Conservation (phyloP, 2,888 invertebrate species). For the Xestoiulus laeticollis region DNA sequence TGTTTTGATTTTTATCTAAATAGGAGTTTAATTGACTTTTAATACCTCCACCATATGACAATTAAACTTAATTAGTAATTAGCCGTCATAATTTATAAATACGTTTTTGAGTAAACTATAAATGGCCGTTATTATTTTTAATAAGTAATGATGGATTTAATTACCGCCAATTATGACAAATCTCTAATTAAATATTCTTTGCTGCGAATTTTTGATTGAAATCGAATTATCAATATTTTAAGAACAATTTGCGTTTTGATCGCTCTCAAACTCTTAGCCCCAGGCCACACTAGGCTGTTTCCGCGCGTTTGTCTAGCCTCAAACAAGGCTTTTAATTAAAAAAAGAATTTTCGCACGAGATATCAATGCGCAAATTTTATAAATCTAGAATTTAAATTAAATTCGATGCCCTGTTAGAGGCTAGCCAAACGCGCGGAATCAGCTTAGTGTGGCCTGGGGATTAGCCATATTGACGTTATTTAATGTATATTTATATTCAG, state of each 20-base stretch:
- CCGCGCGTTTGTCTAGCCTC: too few relatives aligned
- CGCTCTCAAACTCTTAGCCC: too few relatives aligned
- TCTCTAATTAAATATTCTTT: background rate
- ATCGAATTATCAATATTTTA: slow-evolving; percentile 13
- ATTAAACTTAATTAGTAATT: slow-evolving; percentile 14
- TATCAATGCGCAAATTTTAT: too few relatives aligned
- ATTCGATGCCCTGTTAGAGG: too few relatives aligned
- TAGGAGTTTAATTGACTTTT: slow-evolving; percentile 23
- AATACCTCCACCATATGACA: background rate
- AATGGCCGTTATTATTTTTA: background rate
- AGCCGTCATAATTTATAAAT: background rate
- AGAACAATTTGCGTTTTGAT: background rate
- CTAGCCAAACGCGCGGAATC: too few relatives aligned
- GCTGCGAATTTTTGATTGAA: background rate
- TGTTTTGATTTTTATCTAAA: slow-evolving; percentile 34
- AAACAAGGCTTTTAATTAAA: too few relatives aligned
- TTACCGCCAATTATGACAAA: background rate
- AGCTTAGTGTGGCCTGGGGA: too few relatives aligned
- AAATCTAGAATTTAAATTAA: too few relatives aligned
- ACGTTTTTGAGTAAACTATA: background rate
- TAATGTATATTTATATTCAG: too few relatives aligned
- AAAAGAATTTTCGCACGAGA: too few relatives aligned
- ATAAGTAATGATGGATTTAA: slow-evolving; percentile 8
- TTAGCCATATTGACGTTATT: too few relatives aligned
- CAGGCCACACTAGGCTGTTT: too few relatives aligned